phyloP scores from a whole-genome alignment of 1,140 invertebrate genomes.

The Charaxes varanes region DNA sequence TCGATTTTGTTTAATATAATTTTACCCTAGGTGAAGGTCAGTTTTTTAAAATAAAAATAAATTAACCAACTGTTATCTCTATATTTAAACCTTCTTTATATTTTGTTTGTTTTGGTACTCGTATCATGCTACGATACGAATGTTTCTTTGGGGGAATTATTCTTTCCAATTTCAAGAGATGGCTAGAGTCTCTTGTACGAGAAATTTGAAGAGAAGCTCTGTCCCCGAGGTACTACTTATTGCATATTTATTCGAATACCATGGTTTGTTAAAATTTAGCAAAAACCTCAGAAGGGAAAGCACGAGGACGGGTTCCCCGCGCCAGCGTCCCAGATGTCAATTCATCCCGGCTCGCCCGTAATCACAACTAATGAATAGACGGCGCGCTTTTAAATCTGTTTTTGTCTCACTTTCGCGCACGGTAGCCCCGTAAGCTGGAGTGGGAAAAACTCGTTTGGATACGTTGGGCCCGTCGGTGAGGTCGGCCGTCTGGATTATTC shows the following conservation, averaged over 20 bases:
- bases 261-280: conserved; percentile 55
- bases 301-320: conserved; percentile 35
- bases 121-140: too few relatives aligned
- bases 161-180: too few relatives aligned
- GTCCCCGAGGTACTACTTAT: too few relatives aligned
- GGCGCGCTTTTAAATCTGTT: conserved; percentile 44
- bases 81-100: too few relatives aligned
- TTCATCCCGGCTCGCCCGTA: conserved; percentile 54
- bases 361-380: conserved; percentile 71
- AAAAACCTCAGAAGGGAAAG: conserved; percentile 60
- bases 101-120: too few relatives aligned
- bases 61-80: too few relatives aligned
- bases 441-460: conserved; percentile 33
- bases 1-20: too few relatives aligned
- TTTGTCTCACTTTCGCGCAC: conserved; percentile 43
- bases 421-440: conserved; percentile 31
- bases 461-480: conserved; percentile 40
- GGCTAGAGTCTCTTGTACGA: too few relatives aligned
- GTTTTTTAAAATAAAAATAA: too few relatives aligned
- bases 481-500: conserved; percentile 59
- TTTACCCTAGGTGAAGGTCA: too few relatives aligned
- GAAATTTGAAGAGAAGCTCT: too few relatives aligned
- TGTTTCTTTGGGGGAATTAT: too few relatives aligned
- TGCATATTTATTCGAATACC: conserved; percentile 41
- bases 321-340: conserved; percentile 60